phyloP scores from a whole-genome alignment of 1,140 invertebrate species.

The Teleopsis dalmanni region DNA sequence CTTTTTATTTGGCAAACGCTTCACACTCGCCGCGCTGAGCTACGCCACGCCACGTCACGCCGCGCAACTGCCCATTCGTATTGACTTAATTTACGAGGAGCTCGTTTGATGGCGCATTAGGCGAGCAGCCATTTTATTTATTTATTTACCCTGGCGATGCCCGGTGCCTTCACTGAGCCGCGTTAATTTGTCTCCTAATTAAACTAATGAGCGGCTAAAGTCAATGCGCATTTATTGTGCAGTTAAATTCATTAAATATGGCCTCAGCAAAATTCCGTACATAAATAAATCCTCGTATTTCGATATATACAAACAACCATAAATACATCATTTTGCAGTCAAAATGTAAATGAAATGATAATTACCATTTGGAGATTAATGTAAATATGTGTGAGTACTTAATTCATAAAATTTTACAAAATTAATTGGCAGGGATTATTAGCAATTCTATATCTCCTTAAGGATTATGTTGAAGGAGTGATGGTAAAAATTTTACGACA shows the following conservation, averaged over 20 bases:
- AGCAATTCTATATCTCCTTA: no score
- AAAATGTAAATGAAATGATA: no score
- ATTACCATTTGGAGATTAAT: no score
- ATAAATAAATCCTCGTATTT: no score
- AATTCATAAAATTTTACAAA: no score
- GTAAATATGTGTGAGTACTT: no score
- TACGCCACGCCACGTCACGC: background rate
- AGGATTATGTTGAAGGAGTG: no score
- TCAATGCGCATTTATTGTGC: slow-evolving; percentile 35
- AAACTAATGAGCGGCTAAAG: slow-evolving; percentile 45
- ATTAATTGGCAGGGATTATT: no score
- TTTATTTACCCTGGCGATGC: slow-evolving; percentile 4
- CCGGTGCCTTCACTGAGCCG: slow-evolving; percentile 18
- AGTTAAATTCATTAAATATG: slow-evolving; percentile 7
- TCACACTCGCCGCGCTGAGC: background rate
- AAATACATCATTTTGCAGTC: no score
- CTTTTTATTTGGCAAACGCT: background rate
- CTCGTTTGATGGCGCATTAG: background rate
- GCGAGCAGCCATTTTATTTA: background rate
- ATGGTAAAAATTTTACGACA: no score
- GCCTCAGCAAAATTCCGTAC: no score
- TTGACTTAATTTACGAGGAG: background rate
- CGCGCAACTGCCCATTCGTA: background rate
- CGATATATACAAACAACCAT: no score
- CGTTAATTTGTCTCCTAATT: slow-evolving; percentile 45